Conservation (phyloP, 2,113 vertebrate species). For the Caloenas nicobarica region DNA sequence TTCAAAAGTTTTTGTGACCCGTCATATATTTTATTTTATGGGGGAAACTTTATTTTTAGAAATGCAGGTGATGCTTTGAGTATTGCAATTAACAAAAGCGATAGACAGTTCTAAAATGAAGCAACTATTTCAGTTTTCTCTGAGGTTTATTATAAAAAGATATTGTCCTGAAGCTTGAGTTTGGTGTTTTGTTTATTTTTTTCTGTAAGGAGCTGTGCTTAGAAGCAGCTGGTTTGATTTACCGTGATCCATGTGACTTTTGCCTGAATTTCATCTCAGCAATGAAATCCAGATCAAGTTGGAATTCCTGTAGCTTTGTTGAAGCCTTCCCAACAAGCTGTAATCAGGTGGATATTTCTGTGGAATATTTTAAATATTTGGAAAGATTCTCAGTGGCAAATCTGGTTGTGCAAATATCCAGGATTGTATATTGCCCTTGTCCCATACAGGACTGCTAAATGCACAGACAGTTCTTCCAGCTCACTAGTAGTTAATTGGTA, state of each 20-base stretch:
- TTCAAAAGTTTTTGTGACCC: not conserved
- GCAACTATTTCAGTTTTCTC: not conserved
- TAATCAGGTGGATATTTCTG: slow-evolving; percentile 28
- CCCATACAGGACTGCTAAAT: not conserved
- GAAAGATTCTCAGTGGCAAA: not conserved
- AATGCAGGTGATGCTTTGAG: not conserved
- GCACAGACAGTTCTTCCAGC: not conserved
- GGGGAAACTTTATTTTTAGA: not conserved
- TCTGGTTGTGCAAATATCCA: not conserved
- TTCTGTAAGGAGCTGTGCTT: not conserved
- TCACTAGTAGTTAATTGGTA: not conserved
- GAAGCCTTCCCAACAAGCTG: not conserved
- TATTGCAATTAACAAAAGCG: not conserved
- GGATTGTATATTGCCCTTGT: rapidly evolving
- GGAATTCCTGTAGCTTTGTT: slow-evolving; percentile 18
- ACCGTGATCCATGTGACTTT: not conserved
- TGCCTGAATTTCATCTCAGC: not conserved
- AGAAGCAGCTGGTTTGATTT: slow-evolving; percentile 52
- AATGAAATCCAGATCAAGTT: slow-evolving; percentile 39
- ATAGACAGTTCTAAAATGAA: not conserved
- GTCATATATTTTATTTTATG: not conserved
- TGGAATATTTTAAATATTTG: not conserved
- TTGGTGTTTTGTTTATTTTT: not conserved
- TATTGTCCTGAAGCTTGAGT: not conserved
- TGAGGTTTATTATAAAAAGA: not conserved